Conservation (phyloP, 2,797 vertebrate species). For the Paedocypris micromegethes region DNA sequence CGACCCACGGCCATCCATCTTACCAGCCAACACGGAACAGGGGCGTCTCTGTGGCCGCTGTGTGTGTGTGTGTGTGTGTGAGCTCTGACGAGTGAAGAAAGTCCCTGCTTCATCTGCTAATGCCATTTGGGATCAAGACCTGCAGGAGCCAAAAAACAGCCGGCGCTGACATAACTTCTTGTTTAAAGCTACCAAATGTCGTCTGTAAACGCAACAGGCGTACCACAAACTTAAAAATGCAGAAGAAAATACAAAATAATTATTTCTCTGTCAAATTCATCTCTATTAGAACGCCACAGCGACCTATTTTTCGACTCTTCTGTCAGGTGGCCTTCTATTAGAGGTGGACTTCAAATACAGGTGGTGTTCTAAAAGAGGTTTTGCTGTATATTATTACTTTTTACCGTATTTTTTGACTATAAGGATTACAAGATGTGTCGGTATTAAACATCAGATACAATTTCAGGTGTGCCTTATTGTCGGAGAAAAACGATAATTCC, state of each 20-base stretch:
- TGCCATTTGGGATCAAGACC: background rate
- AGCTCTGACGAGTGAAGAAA: slow-evolving; percentile 45
- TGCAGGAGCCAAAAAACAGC: slow-evolving; percentile 3
- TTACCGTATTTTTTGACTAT: too few species aligned
- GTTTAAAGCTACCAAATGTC: slow-evolving; percentile 8
- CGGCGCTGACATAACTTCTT: slow-evolving; percentile 16
- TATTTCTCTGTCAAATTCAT: background rate
- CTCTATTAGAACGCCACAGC: too few species aligned
- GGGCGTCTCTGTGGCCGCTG: slow-evolving; percentile 35
- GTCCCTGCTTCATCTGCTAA: slow-evolving; percentile 40
- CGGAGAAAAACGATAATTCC: too few species aligned
- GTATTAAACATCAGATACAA: too few species aligned
- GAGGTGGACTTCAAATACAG: too few species aligned
- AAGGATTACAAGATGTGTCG: too few species aligned
- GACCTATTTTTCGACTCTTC: too few species aligned
- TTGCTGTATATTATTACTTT: too few species aligned
- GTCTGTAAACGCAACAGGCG: background rate
- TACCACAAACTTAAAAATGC: too few species aligned
- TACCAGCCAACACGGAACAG: slow-evolving; percentile 53
- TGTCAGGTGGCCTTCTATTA: too few species aligned
- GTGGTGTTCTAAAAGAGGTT: too few species aligned
- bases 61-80: slow-evolving; percentile 3
- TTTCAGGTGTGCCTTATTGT: too few species aligned
- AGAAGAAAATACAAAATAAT: background rate
- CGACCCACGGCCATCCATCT: slow-evolving; percentile 49